Conservation (phyloP, 92 coral and sea anemone genomes). For the Phenganax stokvisi region DNA sequence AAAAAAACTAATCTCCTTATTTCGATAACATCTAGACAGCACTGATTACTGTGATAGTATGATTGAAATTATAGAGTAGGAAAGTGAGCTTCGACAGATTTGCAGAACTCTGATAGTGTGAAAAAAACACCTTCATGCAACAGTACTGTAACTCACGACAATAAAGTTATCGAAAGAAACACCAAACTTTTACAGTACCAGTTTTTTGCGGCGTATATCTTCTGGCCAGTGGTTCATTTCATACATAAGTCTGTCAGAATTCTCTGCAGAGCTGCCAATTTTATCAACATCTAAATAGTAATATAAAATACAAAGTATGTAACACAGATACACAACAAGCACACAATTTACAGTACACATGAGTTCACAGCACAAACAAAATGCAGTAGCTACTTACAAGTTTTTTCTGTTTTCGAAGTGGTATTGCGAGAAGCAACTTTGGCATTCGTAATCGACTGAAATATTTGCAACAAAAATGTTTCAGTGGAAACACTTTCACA, state of each 20-base stretch:
- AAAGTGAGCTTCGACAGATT: too few relatives aligned
- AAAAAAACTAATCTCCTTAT: too few relatives aligned
- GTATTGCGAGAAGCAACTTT: not conserved
- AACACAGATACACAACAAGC: not conserved
- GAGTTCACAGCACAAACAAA: too few relatives aligned
- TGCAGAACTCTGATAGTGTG: too few relatives aligned
- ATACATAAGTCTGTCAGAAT: not conserved
- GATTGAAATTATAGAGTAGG: too few relatives aligned
- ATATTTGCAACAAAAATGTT: not conserved
- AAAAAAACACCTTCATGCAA: too few relatives aligned
- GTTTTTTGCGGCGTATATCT: not conserved
- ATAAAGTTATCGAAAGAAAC: not conserved
- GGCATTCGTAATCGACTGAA: not conserved
- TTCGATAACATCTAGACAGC: too few relatives aligned
- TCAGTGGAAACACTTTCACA: too few relatives aligned
- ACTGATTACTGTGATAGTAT: too few relatives aligned
- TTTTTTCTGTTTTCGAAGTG: not conserved
- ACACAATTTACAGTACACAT: not conserved
- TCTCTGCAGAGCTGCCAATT: not conserved
- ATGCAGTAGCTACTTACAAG: not conserved
- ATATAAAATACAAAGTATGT: not conserved
- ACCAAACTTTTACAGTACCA: not conserved
- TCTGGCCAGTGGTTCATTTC: not conserved
- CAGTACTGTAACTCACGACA: not conserved
- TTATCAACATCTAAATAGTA: not conserved